These are phyloP conservation scores for Orthosia cruda DNA, from an alignment of 2,888 invertebrate species.

Conservation along the genomic window DNA sequence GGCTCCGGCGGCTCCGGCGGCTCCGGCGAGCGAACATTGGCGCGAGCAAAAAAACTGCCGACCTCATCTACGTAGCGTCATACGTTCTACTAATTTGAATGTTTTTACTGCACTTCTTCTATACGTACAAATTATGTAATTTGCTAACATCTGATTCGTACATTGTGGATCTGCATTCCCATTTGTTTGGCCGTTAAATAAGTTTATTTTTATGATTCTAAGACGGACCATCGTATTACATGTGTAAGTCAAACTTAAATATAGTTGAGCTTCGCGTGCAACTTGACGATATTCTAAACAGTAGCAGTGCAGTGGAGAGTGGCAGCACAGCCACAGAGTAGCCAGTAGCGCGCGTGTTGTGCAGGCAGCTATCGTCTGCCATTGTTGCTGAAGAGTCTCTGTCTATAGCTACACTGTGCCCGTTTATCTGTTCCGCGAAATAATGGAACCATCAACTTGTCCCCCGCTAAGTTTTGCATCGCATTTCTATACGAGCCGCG, in stretches of 20 bases:
- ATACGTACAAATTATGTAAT: conserved; percentile 55
- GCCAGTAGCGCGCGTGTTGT: conserved; percentile 36
- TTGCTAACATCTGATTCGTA: conserved; percentile 38
- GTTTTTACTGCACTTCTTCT: conserved; percentile 61
- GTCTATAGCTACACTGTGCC: conserved; percentile 47
- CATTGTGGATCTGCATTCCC: conserved; percentile 46
- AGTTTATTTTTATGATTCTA: conserved; percentile 22
- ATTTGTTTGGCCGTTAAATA: conserved; percentile 26
- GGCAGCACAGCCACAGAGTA: conserved; percentile 7
- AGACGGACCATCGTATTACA: conserved; percentile 3
- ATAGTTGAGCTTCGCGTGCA: conserved; percentile 1
- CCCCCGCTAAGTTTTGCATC: conserved; percentile 60
- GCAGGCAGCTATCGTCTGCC: conserved; percentile 52
- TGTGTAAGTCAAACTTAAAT: neutral
- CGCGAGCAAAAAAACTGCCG: conserved; percentile 65
- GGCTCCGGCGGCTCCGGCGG: conserved; percentile 33
- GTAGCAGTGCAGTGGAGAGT: conserved; percentile 31
- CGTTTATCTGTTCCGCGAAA: conserved; percentile 61
- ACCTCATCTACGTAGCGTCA: conserved; percentile 59
- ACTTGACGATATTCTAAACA: conserved; percentile 20
- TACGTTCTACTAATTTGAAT: conserved; percentile 56
- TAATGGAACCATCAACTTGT: conserved; percentile 70
- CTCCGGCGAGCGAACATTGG: conserved; percentile 72
- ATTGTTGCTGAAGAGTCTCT: conserved; percentile 67
- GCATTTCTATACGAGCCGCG: conserved; percentile 47